These are phyloP conservation scores for Zelleria hepariella DNA, from an alignment of 2,888 invertebrate species.

Conservation along the genomic window DNA sequence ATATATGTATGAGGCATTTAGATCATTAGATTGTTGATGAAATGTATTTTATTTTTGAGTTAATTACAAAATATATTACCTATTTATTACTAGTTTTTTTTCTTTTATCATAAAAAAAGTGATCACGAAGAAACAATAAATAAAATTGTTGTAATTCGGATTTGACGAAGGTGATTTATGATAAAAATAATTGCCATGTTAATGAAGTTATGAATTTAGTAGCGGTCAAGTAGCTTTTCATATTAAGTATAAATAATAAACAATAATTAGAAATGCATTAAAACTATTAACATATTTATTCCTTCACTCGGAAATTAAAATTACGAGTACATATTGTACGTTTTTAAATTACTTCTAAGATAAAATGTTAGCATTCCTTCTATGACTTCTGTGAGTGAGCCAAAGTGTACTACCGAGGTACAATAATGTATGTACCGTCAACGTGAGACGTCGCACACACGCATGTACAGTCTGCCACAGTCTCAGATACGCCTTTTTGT, in stretches of 20 bases:
- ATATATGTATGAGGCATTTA: slow-evolving; percentile 15
- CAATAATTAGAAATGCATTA: too few relatives aligned
- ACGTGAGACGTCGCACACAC: too few relatives aligned
- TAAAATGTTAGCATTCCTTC: too few relatives aligned
- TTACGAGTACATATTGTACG: too few relatives aligned
- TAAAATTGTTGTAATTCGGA: background rate
- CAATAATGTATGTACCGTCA: too few relatives aligned
- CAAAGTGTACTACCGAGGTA: too few relatives aligned
- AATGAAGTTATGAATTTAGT: slow-evolving; percentile 1
- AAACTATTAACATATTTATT: too few relatives aligned
- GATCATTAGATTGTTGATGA: slow-evolving; percentile 37
- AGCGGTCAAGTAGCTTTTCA: background rate
- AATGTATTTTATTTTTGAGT: slow-evolving; percentile 34
- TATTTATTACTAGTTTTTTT: slow-evolving; percentile 25
- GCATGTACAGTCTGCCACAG: too few relatives aligned
- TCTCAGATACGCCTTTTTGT: too few relatives aligned
- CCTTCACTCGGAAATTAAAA: too few relatives aligned
- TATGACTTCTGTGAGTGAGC: too few relatives aligned
- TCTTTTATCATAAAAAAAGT: background rate
- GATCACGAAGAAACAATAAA: background rate
- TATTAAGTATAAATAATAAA: background rate
- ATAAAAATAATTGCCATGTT: background rate
- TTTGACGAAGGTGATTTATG: background rate
- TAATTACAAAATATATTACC: slow-evolving; percentile 49
- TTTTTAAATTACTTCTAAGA: too few relatives aligned